A percentile compares a stretch with the other conserved stretches of the same genome.
Evolutionary conservation across 2,113 vertebrate genomes (phyloP).

Genomic region (Daubentonia madagascariensis): DNA sequence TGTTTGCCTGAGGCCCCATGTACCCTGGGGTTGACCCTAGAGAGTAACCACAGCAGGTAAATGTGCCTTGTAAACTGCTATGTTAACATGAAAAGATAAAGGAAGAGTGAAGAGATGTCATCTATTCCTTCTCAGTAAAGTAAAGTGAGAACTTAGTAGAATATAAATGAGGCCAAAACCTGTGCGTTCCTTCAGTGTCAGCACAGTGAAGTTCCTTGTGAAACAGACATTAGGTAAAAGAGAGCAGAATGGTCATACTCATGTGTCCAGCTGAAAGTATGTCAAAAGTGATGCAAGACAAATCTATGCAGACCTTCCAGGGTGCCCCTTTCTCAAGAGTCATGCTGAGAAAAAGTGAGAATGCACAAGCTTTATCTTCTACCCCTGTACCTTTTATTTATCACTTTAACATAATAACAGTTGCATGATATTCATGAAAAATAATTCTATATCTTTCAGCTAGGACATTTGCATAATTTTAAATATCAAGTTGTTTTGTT

Average conservation of each 20-base stretch:
- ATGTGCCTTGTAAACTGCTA: not conserved
- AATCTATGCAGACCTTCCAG: not conserved
- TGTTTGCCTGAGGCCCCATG: not conserved
- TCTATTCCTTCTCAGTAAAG: not conserved
- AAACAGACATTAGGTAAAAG: not conserved
- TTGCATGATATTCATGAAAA: not conserved
- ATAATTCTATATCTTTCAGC: not conserved
- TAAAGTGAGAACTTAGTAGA: not conserved
- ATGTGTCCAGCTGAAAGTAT: not conserved
- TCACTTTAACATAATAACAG: not conserved
- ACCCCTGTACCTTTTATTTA: not conserved
- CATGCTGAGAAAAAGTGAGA: not conserved
- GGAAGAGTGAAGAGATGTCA: not conserved
- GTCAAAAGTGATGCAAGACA: not conserved
- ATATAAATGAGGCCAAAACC: not conserved
- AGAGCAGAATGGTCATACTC: not conserved
- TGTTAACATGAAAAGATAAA: not conserved
- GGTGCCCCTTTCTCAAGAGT: not conserved
- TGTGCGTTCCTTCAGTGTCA: not conserved
- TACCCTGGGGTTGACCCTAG: not conserved
- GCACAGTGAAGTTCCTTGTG: not conserved
- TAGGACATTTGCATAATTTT: not conserved
- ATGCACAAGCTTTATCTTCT: not conserved
- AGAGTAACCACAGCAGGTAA: not conserved
- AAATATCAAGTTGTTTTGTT: not conserved